Evolutionary conservation across 2,797 vertebrate genomes (phyloP).

Genomic region (Enteromius paludinosus): DNA sequence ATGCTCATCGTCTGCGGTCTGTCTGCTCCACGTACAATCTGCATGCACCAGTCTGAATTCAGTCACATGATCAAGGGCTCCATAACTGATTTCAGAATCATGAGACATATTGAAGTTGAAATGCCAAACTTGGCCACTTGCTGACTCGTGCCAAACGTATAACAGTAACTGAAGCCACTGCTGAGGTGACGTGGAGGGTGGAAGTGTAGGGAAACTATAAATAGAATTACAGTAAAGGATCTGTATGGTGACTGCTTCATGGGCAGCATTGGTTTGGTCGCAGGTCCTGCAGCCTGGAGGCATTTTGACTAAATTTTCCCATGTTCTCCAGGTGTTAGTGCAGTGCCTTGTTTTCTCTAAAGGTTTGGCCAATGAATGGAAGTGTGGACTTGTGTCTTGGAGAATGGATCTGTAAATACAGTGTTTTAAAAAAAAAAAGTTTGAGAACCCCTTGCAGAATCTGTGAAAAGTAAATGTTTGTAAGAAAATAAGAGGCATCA

Average conservation of each 20-base stretch:
- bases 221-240: conserved; percentile 19
- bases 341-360: not conserved
- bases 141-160: not conserved
- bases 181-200: conserved; percentile 1
- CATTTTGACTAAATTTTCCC: not conserved
- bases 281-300: no score
- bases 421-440: no score
- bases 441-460: no score
- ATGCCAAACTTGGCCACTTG: conserved; percentile 12
- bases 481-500: no score
- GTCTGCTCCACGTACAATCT: conserved; percentile 72
- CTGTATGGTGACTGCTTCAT: not conserved
- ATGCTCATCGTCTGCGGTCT: conserved; percentile 54
- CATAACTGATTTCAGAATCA: conserved; percentile 19
- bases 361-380: not conserved
- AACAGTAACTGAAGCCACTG: not conserved
- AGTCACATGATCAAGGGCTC: conserved; percentile 48
- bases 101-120: conserved; percentile 32
- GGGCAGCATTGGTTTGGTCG: not conserved
- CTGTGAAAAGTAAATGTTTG: no score
- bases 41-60: conserved; percentile 73
- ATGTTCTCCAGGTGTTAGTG: not conserved
- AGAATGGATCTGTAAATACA: not conserved
- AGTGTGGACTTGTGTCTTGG: not conserved
- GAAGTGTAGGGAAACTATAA: conserved; percentile 22